A percentile compares a stretch with the other conserved stretches of the same genome.
These are phyloP conservation scores for Phycodurus eques DNA, from an alignment of 2,113 vertebrate genomes.

Conservation along the genomic window DNA sequence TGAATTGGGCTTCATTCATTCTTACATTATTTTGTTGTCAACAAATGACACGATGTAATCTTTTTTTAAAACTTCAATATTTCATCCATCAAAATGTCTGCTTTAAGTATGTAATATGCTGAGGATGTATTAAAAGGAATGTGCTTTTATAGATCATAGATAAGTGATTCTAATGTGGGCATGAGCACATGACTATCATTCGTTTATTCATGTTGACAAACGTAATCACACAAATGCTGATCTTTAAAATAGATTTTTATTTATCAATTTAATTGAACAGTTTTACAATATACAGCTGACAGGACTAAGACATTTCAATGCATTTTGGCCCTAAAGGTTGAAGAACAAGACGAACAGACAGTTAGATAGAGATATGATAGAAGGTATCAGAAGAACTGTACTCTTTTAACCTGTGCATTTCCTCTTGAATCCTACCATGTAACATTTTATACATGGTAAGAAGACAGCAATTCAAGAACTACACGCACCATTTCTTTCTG, in stretches of 20 bases:
- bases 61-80: too few relatives aligned
- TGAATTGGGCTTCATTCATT: too few relatives aligned
- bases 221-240: slow-evolving; percentile 22
- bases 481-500: slow-evolving; percentile 27
- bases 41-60: too few relatives aligned
- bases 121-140: too few relatives aligned
- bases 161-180: not conserved
- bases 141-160: too few relatives aligned
- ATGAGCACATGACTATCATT: not conserved
- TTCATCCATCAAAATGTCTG: too few relatives aligned
- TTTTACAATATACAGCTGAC: slow-evolving; percentile 78
- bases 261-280: slow-evolving; percentile 78
- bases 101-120: too few relatives aligned
- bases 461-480: slow-evolving; percentile 30
- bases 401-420: slow-evolving; percentile 67
- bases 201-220: not conserved
- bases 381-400: slow-evolving; percentile 64
- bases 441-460: slow-evolving; percentile 49
- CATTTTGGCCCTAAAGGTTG: slow-evolving; percentile 77
- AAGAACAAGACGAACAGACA: slow-evolving; percentile 67
- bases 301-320: slow-evolving; percentile 77
- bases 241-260: slow-evolving; percentile 84
- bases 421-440: slow-evolving; percentile 36
- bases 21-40: too few relatives aligned
- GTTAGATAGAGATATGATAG: slow-evolving; percentile 73